These are phyloP conservation scores for Podarcis siculus DNA, from an alignment of 2,797 vertebrate genomes.

Conservation along the genomic window DNA sequence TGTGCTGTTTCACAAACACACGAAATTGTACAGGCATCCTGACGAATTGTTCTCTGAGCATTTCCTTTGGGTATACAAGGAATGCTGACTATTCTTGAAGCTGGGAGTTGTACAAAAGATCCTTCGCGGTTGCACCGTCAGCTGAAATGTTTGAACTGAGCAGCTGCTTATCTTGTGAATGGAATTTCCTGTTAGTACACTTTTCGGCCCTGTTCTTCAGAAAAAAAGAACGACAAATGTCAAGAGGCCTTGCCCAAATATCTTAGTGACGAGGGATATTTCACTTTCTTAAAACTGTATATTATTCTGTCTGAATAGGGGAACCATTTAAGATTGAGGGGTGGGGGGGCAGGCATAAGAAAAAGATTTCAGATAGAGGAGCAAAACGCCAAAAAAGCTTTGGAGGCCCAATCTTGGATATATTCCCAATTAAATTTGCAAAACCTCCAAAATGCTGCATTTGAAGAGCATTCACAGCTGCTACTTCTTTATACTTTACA, in stretches of 20 bases:
- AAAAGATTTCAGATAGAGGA: not conserved
- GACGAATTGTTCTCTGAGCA: constrained; percentile 72
- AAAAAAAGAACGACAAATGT: constrained; percentile 68
- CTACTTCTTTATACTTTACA: not conserved
- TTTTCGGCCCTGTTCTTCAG: constrained; percentile 73
- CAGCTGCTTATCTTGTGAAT: constrained; percentile 81
- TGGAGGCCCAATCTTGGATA: not conserved
- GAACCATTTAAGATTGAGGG: not conserved
- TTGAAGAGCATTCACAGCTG: not conserved
- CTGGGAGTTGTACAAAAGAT: constrained; percentile 59
- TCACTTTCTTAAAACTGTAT: not conserved
- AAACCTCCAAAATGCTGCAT: not conserved
- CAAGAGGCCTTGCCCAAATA: constrained; percentile 69
- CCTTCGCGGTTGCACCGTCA: constrained; percentile 69
- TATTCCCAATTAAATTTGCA: not conserved
- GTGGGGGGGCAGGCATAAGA: not conserved
- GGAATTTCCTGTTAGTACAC: constrained; percentile 81
- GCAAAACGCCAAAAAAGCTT: not conserved
- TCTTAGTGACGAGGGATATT: constrained; percentile 14
- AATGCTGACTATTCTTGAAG: constrained; percentile 79
- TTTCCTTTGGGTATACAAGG: constrained; percentile 74
- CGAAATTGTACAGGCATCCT: constrained; percentile 66
- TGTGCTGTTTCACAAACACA: constrained; percentile 58
- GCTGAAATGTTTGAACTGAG: constrained; percentile 67
- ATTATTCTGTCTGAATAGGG: not conserved